Base-by-base conservation (phyloP, 2,113 vertebrate species). In the Phyllostomus discolor region DNA sequence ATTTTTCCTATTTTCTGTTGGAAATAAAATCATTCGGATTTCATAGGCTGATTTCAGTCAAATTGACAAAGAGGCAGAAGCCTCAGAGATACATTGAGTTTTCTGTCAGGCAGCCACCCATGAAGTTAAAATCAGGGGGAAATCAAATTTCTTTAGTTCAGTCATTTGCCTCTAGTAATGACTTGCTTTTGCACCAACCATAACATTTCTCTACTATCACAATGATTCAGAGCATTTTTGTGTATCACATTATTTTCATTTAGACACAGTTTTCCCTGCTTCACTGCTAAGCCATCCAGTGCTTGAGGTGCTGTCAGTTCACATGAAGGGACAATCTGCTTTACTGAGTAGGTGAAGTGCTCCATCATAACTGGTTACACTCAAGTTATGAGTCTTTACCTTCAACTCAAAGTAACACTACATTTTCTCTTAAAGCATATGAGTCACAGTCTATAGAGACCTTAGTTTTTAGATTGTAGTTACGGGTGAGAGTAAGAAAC, bases 121-220 rank as follows among this genome's bases (percentile, higher is more conserved):
- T 95, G 96, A 98, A 97, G 97, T 95, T 95, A 97, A 95, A 95
- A 96, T 97, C 31, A 86, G 96, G 35, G 82, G 85, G 69, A 97
- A 97, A 97, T 97, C 80, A 97, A 94, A 97, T 96, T 95, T 97
- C 93, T 97, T 98, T 90, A 96, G 79, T 95, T 97, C 93, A 96
- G 82, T 97, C 97, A 97, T 98, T 96, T 98, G 93, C 97, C 97
- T 98, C 78, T 82, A 84, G 90, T 96, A 97, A 98, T 96, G 96
- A 90, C 96, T 97, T 96, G 83, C 88, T 91, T 97, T 95, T 79
- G 83, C 73, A 96, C 79, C 82, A 91, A 92, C 93, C 95, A 96
- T 96, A 94, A 96, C 79, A 73, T 97, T 97, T 97, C 89, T 97
- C 69, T 76, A 88, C 88, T 89, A 93, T 97, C 95, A 93, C 57